Percentiles rank a stretch among this genome's conserved stretches.
These are phyloP conservation scores for Cyphomyrmex costatus DNA, from an alignment of 1,140 invertebrate genomes.

Conservation along the genomic window DNA sequence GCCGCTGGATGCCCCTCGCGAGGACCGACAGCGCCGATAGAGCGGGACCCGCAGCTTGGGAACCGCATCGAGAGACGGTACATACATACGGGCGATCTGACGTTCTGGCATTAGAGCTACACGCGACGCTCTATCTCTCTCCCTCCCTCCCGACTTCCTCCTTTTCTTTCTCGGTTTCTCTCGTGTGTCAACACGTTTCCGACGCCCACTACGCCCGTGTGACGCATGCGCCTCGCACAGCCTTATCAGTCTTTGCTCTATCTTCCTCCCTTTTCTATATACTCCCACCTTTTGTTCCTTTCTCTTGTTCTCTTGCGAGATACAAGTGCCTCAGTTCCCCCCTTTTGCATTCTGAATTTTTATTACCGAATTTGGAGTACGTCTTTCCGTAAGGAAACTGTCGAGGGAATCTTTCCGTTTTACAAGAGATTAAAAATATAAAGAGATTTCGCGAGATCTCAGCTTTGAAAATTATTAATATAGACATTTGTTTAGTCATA, in stretches of 20 bases:
- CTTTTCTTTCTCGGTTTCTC: conserved; percentile 62
- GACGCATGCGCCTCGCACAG: conserved; percentile 74
- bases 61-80: conserved; percentile 67
- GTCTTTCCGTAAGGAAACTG: not conserved
- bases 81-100: conserved; percentile 64
- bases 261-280: conserved; percentile 32
- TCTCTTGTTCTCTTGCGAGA: conserved; percentile 30
- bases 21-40: conserved; percentile 25
- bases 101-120: conserved; percentile 65
- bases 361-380: not conserved
- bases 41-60: conserved; percentile 60
- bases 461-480: not conserved
- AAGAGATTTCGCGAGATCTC: not conserved
- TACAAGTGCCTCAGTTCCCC: not conserved
- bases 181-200: conserved; percentile 74
- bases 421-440: not conserved
- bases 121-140: conserved; percentile 42
- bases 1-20: not conserved
- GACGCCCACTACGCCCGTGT: conserved; percentile 68
- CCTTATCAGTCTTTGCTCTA: conserved; percentile 65
- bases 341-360: not conserved
- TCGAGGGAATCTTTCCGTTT: not conserved
- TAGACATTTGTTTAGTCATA: not conserved
- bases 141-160: not conserved
- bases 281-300: conserved; percentile 43